Evolutionary conservation across 2,113 vertebrate species (phyloP).

Genomic region (Eulacestoma nigropectus): DNA sequence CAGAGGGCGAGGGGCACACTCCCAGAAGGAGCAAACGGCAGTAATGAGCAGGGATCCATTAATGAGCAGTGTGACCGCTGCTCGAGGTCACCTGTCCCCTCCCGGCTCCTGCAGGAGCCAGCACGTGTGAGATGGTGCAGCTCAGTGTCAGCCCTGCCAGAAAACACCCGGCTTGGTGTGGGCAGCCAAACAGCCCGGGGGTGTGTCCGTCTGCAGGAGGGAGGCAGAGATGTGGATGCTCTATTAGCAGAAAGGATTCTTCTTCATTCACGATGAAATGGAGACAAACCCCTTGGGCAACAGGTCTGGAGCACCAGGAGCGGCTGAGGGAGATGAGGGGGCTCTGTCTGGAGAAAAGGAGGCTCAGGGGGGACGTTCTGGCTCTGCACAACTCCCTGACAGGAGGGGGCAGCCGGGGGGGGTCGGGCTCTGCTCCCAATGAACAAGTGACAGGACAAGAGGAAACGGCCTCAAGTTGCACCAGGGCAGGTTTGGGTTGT

Average conservation of each 20-base stretch:
- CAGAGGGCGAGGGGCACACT: background rate
- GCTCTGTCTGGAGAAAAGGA: background rate
- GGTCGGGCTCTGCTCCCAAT: fast-evolving
- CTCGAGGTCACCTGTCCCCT: background rate
- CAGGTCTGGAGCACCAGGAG: background rate
- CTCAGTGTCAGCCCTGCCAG: background rate
- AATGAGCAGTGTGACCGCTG: fast-evolving
- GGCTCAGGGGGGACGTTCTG: background rate
- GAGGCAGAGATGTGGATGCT: background rate
- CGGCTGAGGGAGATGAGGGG: background rate
- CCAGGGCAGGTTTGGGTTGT: background rate
- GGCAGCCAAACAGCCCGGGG: background rate
- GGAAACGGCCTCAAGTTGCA: fast-evolving
- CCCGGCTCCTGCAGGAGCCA: background rate
- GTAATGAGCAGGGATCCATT: background rate
- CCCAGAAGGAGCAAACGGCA: background rate
- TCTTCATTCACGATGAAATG: background rate
- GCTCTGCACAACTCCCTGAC: background rate
- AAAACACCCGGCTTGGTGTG: fast-evolving
- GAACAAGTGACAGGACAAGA: fast-evolving
- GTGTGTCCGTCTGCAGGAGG: background rate
- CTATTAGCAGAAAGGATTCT: background rate
- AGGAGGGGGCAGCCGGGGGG: background rate
- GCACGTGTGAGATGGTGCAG: fast-evolving
- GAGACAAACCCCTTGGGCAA: background rate